Evolutionary conservation across 1,140 invertebrate genomes (phyloP), one percentile per base, ranked within the genome.

Genomic region (Zaprionus capensis): DNA sequence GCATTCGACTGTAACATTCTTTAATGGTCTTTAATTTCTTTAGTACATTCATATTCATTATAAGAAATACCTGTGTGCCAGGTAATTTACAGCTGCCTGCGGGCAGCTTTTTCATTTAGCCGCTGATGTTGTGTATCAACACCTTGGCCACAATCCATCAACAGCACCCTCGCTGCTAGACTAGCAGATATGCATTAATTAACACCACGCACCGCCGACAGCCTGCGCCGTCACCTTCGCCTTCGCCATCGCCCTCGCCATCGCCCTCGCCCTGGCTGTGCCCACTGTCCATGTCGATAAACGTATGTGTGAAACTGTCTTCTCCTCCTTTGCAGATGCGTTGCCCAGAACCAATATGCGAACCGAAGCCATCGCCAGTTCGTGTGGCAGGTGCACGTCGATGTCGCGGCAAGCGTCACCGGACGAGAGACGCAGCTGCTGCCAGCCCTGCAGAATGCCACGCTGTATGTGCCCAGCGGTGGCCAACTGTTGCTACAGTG

Each of bases 391-490:
- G 56, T 92, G 68, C 81, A 72, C 17, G 86, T 88, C 11, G 84
- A 88, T 56, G 63, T 69, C 15, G 41, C 56, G 20, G 38, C 20
- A n/a, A 38, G 38, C n/a, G 61, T 31, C 65, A 26, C 44, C 51
- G 38, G 34, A 12, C 46, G 28, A 51, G 64, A 53, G 58, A 74
- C 78, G 6, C 80, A 85, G 12, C 59, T 92, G 41, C 31, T 92
- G 74, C 91, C 91, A 11, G 78, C 76, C 2, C 76, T 92, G 22
- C 92, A 92, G 64, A 91, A 91, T 61, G 71, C 76, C 67, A 91
- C 87, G 15, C 61, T 88, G 2, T 92, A 77, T 53, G 78, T 92
- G 53, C 70, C 86, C 57, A 53, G 75, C 0, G 91, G 92, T 17
- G 77, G 76, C 17, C 78, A 70, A 14, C 31, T 92, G 26, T 28